Conservation (phyloP, 2,797 vertebrate genomes). For the Graptemys geographica region DNA sequence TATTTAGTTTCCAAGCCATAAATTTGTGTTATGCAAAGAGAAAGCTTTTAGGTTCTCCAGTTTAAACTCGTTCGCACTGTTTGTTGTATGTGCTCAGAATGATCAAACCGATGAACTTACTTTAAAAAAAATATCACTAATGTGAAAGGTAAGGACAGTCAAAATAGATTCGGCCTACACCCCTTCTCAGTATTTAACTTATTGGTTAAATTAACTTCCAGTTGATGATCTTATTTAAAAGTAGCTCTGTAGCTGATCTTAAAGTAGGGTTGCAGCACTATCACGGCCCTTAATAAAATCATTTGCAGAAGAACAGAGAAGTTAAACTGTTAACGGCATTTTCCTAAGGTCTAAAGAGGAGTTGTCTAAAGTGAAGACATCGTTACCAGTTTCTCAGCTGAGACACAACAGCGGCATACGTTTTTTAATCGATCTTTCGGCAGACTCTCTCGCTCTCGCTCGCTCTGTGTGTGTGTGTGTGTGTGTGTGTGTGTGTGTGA, state of each 20-base stretch:
- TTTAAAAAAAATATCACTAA: conserved; percentile 48
- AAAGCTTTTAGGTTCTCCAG: conserved; percentile 72
- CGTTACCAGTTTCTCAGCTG: background rate
- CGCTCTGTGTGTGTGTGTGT: background rate
- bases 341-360: background rate
- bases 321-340: background rate
- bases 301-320: background rate
- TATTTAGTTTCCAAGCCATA: conserved; percentile 73
- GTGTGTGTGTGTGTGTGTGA: background rate
- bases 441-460: no score
- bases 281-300: background rate
- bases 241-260: background rate
- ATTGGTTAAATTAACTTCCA: background rate
- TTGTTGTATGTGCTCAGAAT: conserved; percentile 50
- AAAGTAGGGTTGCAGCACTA: background rate
- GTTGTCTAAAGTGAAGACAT: background rate
- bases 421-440: background rate
- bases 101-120: conserved; percentile 66
- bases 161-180: background rate
- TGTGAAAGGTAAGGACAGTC: conserved; percentile 54
- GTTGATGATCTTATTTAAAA: background rate
- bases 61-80: conserved; percentile 68
- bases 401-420: background rate
- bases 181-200: background rate
- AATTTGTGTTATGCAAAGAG: conserved; percentile 73